Evolutionary conservation across 2,888 invertebrate genomes (phyloP).

Genomic region (Drosophila subsilvestris): DNA sequence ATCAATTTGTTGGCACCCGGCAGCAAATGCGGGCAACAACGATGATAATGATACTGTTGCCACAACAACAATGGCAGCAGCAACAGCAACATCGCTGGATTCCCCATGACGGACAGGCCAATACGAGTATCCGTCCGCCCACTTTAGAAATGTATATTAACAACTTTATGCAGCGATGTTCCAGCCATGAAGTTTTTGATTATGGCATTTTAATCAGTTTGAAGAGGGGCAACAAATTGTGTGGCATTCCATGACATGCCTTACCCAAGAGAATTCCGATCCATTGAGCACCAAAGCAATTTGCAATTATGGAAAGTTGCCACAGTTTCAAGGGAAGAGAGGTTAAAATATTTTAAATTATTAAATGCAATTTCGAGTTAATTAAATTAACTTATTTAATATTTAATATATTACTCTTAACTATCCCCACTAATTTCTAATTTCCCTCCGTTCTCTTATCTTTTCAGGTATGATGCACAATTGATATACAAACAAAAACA

Average conservation of each 20-base stretch:
- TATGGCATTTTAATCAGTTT: constrained; percentile 27
- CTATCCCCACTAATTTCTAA: background rate
- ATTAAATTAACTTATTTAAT: background rate
- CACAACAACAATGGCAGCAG: constrained; percentile 13
- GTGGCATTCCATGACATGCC: background rate
- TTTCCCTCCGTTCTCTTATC: background rate
- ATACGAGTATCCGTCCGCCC: constrained; percentile 8
- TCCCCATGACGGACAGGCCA: constrained; percentile 7
- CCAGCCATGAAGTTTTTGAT: constrained; percentile 22
- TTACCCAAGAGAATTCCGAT: background rate
- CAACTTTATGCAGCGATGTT: constrained; percentile 20
- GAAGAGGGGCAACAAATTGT: background rate
- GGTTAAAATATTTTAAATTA: background rate
- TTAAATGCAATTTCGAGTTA: background rate
- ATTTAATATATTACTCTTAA: background rate
- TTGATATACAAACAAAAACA: background rate
- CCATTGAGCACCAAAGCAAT: background rate
- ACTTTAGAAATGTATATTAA: constrained; percentile 14
- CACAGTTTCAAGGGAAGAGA: background rate
- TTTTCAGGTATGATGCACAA: constrained; percentile 28
- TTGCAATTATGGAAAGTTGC: background rate
- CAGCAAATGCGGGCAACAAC: constrained; percentile 28
- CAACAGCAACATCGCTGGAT: background rate
- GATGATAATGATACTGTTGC: constrained; percentile 1
- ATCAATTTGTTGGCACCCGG: constrained; percentile 61